Percentiles rank a stretch among this genome's conserved stretches.
These are phyloP conservation scores for Eupithecia tripunctaria DNA, from an alignment of 2,888 invertebrate genomes.

Conservation along the genomic window DNA sequence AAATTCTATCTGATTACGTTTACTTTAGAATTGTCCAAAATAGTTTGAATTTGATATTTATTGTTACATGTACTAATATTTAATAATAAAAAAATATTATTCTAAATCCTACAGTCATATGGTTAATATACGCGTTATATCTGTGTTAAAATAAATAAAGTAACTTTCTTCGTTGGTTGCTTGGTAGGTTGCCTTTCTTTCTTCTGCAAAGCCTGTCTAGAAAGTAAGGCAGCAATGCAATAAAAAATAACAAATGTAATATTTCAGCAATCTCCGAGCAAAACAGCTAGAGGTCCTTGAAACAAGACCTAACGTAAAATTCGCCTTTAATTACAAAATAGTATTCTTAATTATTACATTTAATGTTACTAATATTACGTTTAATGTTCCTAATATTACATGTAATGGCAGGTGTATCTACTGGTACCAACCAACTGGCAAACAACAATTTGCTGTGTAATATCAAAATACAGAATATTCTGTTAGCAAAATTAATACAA, in stretches of 20 bases:
- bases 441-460: conserved; percentile 4
- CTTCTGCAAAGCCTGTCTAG: not conserved
- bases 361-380: not conserved
- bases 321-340: not conserved
- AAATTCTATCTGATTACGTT: too few species aligned
- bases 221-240: not conserved
- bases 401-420: not conserved
- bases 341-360: too few species aligned
- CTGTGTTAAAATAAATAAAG: not conserved
- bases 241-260: not conserved
- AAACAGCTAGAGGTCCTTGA: not conserved
- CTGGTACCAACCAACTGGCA: not conserved
- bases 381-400: not conserved
- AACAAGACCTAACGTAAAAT: not conserved
- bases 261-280: not conserved
- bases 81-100: too few species aligned
- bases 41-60: too few species aligned
- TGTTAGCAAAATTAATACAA: conserved; percentile 26
- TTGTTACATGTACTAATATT: not conserved
- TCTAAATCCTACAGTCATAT: not conserved
- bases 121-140: not conserved
- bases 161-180: not conserved
- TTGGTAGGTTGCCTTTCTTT: not conserved
- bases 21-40: too few species aligned
- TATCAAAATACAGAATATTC: conserved; percentile 18